A percentile compares a stretch with the other conserved stretches of the same genome.
Conservation (phyloP, 1,140 invertebrate genomes). For the Apolygus lucorum region DNA sequence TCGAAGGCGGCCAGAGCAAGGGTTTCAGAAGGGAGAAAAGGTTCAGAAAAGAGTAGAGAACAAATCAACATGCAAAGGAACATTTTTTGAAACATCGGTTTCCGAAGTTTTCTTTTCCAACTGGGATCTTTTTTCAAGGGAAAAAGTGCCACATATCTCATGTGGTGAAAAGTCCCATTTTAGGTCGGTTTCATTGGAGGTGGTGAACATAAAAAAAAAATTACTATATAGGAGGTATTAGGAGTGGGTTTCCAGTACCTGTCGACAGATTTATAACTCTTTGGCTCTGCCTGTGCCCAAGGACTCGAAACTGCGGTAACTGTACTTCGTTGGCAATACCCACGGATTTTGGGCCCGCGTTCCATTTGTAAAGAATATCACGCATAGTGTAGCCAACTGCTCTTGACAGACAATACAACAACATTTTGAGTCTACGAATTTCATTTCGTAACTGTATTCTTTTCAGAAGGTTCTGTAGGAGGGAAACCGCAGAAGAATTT, state of each 20-base stretch:
- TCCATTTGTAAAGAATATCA: slow-evolving; percentile 96
- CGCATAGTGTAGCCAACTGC: slow-evolving; percentile 94
- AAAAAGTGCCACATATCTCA: background rate
- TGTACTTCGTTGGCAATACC: slow-evolving; percentile 85
- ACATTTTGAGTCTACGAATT: slow-evolving; percentile 21
- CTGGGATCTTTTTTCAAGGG: background rate
- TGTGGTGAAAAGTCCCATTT: background rate
- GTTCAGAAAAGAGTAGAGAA: background rate
- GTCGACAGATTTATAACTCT: slow-evolving; percentile 86
- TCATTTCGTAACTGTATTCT: no score
- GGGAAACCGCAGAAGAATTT: no score
- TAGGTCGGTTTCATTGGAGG: no score
- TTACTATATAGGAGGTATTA: no score
- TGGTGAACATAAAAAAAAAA: background rate
- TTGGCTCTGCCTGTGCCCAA: slow-evolving; percentile 82
- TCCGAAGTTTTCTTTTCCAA: background rate
- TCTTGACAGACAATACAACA: slow-evolving; percentile 44
- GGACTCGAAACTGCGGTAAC: slow-evolving; percentile 88
- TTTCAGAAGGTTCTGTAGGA: no score
- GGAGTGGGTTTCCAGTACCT: slow-evolving; percentile 53
- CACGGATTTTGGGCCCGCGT: slow-evolving; percentile 76
- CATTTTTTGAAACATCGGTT: background rate
- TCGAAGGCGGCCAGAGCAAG: background rate
- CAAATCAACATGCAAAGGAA: background rate
- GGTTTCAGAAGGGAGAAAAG: no score